phyloP scores from a whole-genome alignment of 2,113 vertebrate species.

The Tragulus kanchil region DNA sequence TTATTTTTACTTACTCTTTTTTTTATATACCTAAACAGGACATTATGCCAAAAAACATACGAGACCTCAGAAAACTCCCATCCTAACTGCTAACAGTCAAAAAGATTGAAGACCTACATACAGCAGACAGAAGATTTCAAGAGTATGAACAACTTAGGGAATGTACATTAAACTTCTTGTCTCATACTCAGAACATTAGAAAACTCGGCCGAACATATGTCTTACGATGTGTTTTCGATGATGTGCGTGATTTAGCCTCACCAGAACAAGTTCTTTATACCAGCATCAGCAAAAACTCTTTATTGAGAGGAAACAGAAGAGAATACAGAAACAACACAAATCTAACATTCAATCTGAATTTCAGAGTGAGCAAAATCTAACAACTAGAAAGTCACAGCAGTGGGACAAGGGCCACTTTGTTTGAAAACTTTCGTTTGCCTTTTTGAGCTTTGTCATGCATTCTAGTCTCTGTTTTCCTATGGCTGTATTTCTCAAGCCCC shows the following conservation, averaged over 20 bases:
- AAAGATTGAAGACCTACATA: not conserved
- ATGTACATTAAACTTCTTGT: not conserved
- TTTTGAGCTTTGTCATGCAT: no score
- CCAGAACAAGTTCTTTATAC: not conserved
- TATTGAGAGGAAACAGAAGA: not conserved
- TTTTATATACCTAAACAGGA: not conserved
- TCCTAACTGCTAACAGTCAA: not conserved
- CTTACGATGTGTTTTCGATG: not conserved
- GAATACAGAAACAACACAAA: not conserved
- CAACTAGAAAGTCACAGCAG: not conserved
- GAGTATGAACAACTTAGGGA: not conserved
- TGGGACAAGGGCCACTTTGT: not conserved
- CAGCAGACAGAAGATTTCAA: not conserved
- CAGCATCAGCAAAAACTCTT: not conserved
- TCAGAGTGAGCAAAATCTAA: not conserved
- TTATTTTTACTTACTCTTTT: slow-evolving; percentile 50
- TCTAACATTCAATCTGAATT: no score
- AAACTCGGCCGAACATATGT: not conserved
- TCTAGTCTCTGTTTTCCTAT: not conserved
- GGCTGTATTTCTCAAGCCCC: no score
- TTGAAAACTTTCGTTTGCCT: no score
- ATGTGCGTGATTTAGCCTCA: not conserved
- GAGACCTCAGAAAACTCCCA: not conserved
- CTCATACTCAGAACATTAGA: not conserved
- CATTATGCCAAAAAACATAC: not conserved